Conservation (phyloP, 2,888 invertebrate genomes). For the Ormyrus labotus region DNA sequence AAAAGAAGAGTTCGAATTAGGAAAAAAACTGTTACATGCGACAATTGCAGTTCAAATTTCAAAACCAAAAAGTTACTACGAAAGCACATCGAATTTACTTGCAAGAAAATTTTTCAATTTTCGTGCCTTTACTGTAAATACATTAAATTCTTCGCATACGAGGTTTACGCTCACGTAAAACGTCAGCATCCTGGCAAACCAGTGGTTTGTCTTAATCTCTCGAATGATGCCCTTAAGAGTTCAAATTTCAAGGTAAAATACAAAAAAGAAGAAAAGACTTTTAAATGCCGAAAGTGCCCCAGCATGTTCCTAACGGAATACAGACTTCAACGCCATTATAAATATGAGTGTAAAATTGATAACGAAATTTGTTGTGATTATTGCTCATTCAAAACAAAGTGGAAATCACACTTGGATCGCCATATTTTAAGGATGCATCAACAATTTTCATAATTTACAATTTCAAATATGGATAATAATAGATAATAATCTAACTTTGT, state of each 20-base stretch:
- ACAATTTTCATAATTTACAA: too few relatives aligned
- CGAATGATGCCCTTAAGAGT: neutral
- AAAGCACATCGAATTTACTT: neutral
- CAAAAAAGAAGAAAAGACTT: slow-evolving; percentile 10
- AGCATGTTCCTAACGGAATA: neutral
- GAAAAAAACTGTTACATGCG: neutral
- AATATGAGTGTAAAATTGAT: slow-evolving; percentile 7
- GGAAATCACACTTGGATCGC: neutral
- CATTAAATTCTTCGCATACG: slow-evolving; percentile 65
- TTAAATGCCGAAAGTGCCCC: slow-evolving; percentile 8
- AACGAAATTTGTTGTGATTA: neutral
- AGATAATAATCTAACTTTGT: too few relatives aligned
- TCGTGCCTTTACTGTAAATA: slow-evolving; percentile 69
- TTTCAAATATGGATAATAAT: too few relatives aligned
- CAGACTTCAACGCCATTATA: neutral
- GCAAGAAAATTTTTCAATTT: slow-evolving; percentile 55
- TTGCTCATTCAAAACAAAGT: slow-evolving; percentile 1
- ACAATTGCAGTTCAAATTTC: slow-evolving; percentile 2
- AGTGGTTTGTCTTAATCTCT: neutral
- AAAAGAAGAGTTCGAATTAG: too few relatives aligned
- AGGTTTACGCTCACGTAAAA: slow-evolving; percentile 66
- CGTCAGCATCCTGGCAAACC: neutral
- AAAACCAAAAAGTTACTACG: slow-evolving; percentile 3
- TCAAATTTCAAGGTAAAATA: neutral
- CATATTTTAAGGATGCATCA: neutral